Conservation (phyloP, 2,113 vertebrate genomes). For the Ramphastos sulfuratus region DNA sequence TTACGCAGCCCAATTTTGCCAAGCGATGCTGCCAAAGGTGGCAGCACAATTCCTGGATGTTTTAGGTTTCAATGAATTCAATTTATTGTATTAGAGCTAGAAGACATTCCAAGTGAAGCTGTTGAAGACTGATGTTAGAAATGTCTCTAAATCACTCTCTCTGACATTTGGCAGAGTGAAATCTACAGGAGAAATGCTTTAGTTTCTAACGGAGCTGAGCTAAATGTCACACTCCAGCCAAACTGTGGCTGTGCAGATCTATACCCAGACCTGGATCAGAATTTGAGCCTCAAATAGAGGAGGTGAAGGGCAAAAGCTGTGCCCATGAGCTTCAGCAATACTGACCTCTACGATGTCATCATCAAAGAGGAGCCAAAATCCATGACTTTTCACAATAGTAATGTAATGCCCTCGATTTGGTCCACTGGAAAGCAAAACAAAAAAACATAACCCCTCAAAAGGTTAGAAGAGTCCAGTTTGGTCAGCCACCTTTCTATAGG, state of each 20-base stretch:
- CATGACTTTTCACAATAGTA: conserved; percentile 97
- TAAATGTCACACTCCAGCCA: neutral
- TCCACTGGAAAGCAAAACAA: conserved; percentile 79
- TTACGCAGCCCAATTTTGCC: neutral
- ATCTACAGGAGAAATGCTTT: neutral
- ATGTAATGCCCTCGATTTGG: conserved; percentile 97
- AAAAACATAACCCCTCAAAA: neutral
- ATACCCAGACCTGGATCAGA: neutral
- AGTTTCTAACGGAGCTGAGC: neutral
- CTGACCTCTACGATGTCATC: conserved; percentile 98
- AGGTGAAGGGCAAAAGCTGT: neutral
- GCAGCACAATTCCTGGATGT: neutral
- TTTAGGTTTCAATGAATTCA: neutral
- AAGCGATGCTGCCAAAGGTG: neutral
- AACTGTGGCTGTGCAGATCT: neutral
- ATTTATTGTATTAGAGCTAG: neutral
- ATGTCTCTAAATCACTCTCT: neutral
- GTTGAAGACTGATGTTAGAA: neutral
- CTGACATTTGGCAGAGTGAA: neutral
- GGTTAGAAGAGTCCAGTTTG: neutral
- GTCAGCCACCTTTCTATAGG: neutral
- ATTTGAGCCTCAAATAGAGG: neutral
- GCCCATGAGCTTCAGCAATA: conserved; percentile 1
- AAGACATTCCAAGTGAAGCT: neutral
- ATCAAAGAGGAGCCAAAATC: conserved; percentile 97